phyloP scores from a whole-genome alignment of 1,140 invertebrate species.

The Drosophila yakuba region DNA sequence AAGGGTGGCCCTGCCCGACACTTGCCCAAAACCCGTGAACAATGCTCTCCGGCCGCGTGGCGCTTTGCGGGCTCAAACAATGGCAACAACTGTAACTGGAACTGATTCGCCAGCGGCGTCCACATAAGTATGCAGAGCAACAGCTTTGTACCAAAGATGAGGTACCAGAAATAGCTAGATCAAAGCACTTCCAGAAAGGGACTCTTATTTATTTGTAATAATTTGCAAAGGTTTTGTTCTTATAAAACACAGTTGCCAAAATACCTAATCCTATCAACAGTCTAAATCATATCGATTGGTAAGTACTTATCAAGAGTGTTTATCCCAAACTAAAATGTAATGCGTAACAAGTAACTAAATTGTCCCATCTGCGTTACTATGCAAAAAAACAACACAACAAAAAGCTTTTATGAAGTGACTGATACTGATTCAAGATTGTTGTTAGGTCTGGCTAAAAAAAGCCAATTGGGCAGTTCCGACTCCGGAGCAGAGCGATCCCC shows the following conservation, averaged over 20 bases:
- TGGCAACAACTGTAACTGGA: conserved; percentile 53
- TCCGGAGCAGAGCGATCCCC: conserved; percentile 20
- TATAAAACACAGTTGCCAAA: background rate
- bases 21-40: conserved; percentile 72
- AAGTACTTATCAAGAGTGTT: background rate
- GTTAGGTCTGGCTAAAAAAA: background rate
- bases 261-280: too few relatives aligned
- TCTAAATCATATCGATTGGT: too few relatives aligned
- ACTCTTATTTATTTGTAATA: background rate
- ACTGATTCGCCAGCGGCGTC: conserved; percentile 65
- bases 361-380: too few relatives aligned
- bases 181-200: too few relatives aligned
- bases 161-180: background rate
- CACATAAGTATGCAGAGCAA: conserved; percentile 50
- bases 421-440: too few relatives aligned
- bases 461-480: conserved; percentile 9
- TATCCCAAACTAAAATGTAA: too few relatives aligned
- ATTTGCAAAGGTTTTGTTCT: background rate
- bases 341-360: too few relatives aligned
- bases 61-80: conserved; percentile 56
- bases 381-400: too few relatives aligned
- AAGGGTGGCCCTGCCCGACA: conserved; percentile 17
- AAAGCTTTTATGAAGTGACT: too few relatives aligned
- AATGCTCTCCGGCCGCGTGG: conserved; percentile 63
- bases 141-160: background rate